These are phyloP conservation scores for Trichogramma dendrolimi DNA, from an alignment of 2,888 invertebrate species.

Conservation along the genomic window DNA sequence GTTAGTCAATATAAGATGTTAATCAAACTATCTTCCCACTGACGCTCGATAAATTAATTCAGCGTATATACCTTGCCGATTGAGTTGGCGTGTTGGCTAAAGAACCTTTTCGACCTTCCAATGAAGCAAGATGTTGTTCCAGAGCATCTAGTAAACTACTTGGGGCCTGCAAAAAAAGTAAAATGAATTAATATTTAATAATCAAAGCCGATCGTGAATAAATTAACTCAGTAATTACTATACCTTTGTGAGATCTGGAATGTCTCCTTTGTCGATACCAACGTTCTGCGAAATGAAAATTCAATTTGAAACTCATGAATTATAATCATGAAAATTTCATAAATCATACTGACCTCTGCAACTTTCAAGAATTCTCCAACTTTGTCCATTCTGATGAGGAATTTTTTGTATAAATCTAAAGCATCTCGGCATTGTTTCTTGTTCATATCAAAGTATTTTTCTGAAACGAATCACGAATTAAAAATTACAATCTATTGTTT, in stretches of 20 bases:
- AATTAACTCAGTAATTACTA: slow-evolving; percentile 1
- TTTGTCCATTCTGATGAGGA: slow-evolving; percentile 96
- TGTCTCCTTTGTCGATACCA: slow-evolving; percentile 97
- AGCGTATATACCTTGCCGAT: slow-evolving; percentile 65
- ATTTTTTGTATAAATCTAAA: slow-evolving; percentile 96
- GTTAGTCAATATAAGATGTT: background rate
- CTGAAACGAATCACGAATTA: slow-evolving; percentile 51
- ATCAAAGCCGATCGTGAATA: no score
- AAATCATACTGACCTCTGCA: slow-evolving; percentile 58
- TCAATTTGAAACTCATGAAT: slow-evolving; percentile 4
- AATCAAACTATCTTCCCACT: slow-evolving; percentile 22
- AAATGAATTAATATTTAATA: no score
- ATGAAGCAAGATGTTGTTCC: slow-evolving; percentile 87
- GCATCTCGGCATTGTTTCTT: slow-evolving; percentile 98
- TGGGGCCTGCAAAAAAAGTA: slow-evolving; percentile 63
- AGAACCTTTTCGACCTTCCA: slow-evolving; percentile 90
- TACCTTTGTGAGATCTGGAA: slow-evolving; percentile 92
- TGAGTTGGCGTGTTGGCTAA: slow-evolving; percentile 83
- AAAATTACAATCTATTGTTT: background rate
- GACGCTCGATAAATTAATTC: slow-evolving; percentile 20
- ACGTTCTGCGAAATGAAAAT: slow-evolving; percentile 63
- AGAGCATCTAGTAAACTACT: slow-evolving; percentile 94
- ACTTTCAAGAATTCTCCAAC: slow-evolving; percentile 97
- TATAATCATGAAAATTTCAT: background rate
- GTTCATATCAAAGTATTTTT: slow-evolving; percentile 99